Percentiles rank a stretch among this genome's conserved stretches.
These are phyloP conservation scores for Nemotelus pantherinus DNA, from an alignment of 2,888 invertebrate species.

Conservation along the genomic window DNA sequence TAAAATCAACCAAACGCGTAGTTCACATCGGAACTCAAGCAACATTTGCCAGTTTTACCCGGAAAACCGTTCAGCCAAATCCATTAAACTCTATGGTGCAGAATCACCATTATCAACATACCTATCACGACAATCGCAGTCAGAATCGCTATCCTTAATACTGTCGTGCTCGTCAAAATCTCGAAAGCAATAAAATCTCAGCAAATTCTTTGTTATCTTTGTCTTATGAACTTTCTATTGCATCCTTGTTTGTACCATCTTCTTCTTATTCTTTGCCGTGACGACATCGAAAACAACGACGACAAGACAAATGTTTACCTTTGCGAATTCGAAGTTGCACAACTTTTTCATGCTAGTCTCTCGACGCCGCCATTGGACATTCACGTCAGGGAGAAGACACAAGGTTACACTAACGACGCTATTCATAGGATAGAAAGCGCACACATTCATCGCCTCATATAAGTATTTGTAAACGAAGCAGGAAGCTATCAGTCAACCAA, in stretches of 20 bases:
- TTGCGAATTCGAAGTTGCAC: slow-evolving; percentile 26
- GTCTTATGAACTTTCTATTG: slow-evolving; percentile 20
- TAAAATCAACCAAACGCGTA: too few relatives aligned
- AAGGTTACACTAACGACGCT: not conserved
- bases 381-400: not conserved
- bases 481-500: slow-evolving; percentile 22
- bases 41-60: too few relatives aligned
- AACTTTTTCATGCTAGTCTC: slow-evolving; percentile 27
- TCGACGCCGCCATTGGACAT: not conserved
- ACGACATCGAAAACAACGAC: not conserved
- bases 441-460: too few relatives aligned
- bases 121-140: not conserved
- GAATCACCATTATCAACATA: not conserved
- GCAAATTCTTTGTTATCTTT: slow-evolving; percentile 4
- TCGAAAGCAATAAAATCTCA: slow-evolving; percentile 25
- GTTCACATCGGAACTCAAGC: too few relatives aligned
- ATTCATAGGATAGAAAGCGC: not conserved
- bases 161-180: not conserved
- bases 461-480: not conserved
- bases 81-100: not conserved
- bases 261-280: slow-evolving; percentile 2
- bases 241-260: not conserved
- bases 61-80: too few relatives aligned
- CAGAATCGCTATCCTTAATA: not conserved
- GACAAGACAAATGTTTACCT: slow-evolving; percentile 35